Conservation (phyloP, 2,113 vertebrate genomes). For the Pachyramphus minor region DNA sequence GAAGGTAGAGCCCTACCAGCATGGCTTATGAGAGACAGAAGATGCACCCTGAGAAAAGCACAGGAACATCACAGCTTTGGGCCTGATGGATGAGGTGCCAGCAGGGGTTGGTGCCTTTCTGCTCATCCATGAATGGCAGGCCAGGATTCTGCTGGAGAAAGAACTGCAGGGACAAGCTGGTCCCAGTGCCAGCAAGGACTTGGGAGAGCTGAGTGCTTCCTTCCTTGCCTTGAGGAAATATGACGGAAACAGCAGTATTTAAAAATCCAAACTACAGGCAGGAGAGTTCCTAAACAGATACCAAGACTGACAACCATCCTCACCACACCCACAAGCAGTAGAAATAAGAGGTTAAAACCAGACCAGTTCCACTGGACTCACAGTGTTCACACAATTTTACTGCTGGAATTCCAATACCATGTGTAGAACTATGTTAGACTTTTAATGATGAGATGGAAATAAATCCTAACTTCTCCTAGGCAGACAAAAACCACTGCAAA, state of each 20-base stretch:
- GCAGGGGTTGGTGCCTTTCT: not conserved
- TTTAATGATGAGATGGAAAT: not conserved
- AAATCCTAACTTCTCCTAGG: not conserved
- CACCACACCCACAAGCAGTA: not conserved
- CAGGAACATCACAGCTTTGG: not conserved
- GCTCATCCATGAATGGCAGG: fast-evolving
- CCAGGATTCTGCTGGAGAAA: not conserved
- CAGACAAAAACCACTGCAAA: not conserved
- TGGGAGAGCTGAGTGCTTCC: not conserved
- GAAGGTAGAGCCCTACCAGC: not conserved
- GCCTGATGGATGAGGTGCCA: not conserved
- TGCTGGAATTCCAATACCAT: not conserved
- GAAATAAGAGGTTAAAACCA: not conserved
- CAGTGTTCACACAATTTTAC: not conserved
- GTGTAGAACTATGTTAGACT: not conserved
- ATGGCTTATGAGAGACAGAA: not conserved
- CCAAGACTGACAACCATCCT: fast-evolving
- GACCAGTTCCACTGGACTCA: not conserved
- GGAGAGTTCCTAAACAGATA: not conserved
- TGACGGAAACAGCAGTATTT: fast-evolving
- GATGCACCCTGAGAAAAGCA: not conserved
- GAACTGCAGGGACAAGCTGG: not conserved
- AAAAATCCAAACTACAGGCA: not conserved
- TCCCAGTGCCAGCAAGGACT: not conserved
- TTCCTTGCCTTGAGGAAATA: not conserved